Evolutionary conservation across 2,888 invertebrate genomes (phyloP).

Genomic region (Steinernema carpocapsae): DNA sequence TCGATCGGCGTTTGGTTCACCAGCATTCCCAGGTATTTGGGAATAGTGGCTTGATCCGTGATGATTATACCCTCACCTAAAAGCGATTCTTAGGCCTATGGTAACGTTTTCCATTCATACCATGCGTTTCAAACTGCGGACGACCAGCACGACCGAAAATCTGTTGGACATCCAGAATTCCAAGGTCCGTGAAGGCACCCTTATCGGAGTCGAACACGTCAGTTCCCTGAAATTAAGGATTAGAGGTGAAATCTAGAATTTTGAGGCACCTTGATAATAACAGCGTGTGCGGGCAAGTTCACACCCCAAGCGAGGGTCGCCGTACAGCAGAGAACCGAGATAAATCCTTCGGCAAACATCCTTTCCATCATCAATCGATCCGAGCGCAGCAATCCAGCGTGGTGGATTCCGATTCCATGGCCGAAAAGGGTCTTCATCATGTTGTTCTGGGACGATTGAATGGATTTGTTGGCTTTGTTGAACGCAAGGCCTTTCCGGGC

Average conservation of each 20-base stretch:
- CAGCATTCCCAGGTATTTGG: conserved; percentile 86
- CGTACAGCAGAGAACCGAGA: conserved; percentile 87
- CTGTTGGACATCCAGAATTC: conserved; percentile 94
- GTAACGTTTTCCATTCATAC: conserved; percentile 19
- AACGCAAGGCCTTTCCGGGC: conserved; percentile 42
- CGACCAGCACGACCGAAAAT: conserved; percentile 93
- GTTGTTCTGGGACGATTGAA: conserved; percentile 51
- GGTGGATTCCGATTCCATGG: conserved; percentile 89
- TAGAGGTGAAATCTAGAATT: neutral
- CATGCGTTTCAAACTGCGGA: conserved; percentile 85
- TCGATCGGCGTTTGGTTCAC: conserved; percentile 98
- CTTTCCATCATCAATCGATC: conserved; percentile 89
- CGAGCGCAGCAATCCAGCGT: conserved; percentile 88
- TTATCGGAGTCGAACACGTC: conserved; percentile 95
- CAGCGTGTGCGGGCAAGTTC: conserved; percentile 96
- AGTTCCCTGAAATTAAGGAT: conserved; percentile 78
- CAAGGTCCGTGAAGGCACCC: conserved; percentile 90
- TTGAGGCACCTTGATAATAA: conserved; percentile 76
- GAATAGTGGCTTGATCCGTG: conserved; percentile 86
- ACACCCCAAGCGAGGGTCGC: conserved; percentile 99
- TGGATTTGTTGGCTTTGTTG: conserved; percentile 51
- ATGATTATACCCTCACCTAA: conserved; percentile 88
- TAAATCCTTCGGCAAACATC: conserved; percentile 84
- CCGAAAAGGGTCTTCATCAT: conserved; percentile 81
- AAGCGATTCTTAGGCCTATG: conserved; percentile 72